Evolutionary conservation across 2,113 vertebrate genomes (phyloP).

Genomic region (Ornithorhynchus anatinus): DNA sequence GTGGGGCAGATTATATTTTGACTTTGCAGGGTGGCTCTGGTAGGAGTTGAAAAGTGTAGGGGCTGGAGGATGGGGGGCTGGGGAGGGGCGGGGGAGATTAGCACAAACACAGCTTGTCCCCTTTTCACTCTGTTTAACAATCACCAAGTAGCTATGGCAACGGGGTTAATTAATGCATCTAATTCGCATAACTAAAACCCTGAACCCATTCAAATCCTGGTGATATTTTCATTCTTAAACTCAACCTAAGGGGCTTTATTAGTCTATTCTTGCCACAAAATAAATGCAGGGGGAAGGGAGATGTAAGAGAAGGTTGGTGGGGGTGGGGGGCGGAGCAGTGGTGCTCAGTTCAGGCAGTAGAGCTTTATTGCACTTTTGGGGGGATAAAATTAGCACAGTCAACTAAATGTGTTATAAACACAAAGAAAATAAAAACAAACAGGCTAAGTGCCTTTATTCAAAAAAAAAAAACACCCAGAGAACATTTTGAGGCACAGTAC

Average conservation of each 20-base stretch:
- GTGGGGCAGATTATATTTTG: not conserved
- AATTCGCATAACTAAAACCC: slow-evolving; percentile 54
- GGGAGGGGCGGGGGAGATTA: slow-evolving; percentile 21
- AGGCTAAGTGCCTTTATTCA: not conserved
- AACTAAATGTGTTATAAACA: not conserved
- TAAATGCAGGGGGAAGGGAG: not conserved
- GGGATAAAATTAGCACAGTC: slow-evolving; percentile 7
- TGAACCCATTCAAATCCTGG: slow-evolving; percentile 26
- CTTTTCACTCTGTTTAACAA: slow-evolving; percentile 39
- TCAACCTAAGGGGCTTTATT: not conserved
- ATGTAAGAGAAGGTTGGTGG: not conserved
- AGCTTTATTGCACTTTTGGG: not conserved
- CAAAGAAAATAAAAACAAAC: slow-evolving; percentile 1
- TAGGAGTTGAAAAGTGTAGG: not conserved
- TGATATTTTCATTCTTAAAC: slow-evolving; percentile 29
- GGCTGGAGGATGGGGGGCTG: not conserved
- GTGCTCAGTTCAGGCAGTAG: not conserved
- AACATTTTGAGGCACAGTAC: not conserved
- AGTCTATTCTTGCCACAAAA: not conserved
- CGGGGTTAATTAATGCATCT: slow-evolving; percentile 57
- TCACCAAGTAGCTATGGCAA: slow-evolving; percentile 57
- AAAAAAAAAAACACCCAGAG: not conserved
- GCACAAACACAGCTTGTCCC: slow-evolving; percentile 25
- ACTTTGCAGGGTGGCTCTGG: not conserved
- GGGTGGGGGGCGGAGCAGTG: not conserved